These are phyloP conservation scores for Aplidium turbinatum DNA, from an alignment of 23 tunicate species.

Conservation along the genomic window DNA sequence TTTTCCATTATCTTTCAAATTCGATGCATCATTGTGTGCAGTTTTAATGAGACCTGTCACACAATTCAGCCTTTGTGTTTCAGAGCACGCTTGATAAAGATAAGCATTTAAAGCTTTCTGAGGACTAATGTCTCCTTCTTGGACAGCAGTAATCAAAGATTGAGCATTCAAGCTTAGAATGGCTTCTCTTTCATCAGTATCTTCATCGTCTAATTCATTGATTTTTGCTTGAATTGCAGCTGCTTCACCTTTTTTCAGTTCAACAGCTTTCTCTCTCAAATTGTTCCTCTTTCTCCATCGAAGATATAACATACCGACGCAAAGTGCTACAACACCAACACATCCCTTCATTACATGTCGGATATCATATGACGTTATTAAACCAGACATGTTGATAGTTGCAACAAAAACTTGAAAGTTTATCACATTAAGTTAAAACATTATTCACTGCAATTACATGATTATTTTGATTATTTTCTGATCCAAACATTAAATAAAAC, in stretches of 20 bases:
- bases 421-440: no score
- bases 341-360: neutral
- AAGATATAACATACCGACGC: neutral
- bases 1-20: neutral
- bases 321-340: neutral
- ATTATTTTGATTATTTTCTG: no score
- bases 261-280: neutral
- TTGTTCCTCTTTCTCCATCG: neutral
- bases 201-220: neutral
- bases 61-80: conserved; percentile 9
- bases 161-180: conserved; percentile 10
- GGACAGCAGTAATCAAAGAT: neutral
- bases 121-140: conserved; percentile 1
- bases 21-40: conserved; percentile 4
- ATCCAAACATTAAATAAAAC: no score
- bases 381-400: neutral
- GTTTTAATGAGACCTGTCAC: conserved; percentile 23
- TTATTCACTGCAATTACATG: no score
- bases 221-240: neutral
- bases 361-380: neutral
- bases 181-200: conserved; percentile 7
- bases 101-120: conserved; percentile 13
- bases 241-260: neutral
- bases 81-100: conserved; percentile 27
- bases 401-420: neutral